A percentile compares a stretch with the other conserved stretches of the same genome.
Evolutionary conservation across 2,888 invertebrate genomes (phyloP).

Genomic region (Caenorhabditis sp.): DNA sequence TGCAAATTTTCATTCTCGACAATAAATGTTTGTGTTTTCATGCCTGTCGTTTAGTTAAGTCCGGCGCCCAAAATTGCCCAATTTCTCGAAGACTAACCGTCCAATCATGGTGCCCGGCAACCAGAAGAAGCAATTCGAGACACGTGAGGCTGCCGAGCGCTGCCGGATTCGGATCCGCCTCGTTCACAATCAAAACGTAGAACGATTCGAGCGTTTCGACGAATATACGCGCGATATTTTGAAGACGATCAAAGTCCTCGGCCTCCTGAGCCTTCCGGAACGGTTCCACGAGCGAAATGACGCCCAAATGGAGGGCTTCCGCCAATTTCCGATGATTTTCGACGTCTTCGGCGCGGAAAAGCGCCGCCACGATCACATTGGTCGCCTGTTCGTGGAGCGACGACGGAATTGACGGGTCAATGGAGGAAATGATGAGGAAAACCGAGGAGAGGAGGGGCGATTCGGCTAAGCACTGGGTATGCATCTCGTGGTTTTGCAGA

Average conservation of each 20-base stretch:
- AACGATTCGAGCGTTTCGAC: conserved; percentile 94
- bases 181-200: conserved; percentile 86
- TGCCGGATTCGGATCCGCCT: conserved; percentile 33
- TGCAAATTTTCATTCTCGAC: too few species aligned
- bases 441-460: conserved; percentile 79
- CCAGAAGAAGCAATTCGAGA: conserved; percentile 90
- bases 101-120: conserved; percentile 97
- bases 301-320: conserved; percentile 86
- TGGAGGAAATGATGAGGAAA: conserved; percentile 79
- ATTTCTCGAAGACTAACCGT: conserved; percentile 84
- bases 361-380: conserved; percentile 65
- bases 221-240: conserved; percentile 94
- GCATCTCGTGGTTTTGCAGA: conserved; percentile 31
- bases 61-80: too few species aligned
- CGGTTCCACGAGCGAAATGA: conserved; percentile 87
- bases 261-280: conserved; percentile 84
- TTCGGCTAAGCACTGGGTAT: conserved; percentile 84
- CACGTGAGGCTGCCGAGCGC: conserved; percentile 81
- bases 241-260: conserved; percentile 73
- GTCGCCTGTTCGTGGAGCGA: conserved; percentile 90
- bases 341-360: conserved; percentile 78
- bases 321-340: conserved; percentile 85
- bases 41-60: too few species aligned
- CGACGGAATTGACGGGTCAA: conserved; percentile 77
- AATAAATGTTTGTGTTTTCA: too few species aligned